Evolutionary conservation across 2,797 vertebrate species (phyloP).

Genomic region (Neosilurus hyrtlii): DNA sequence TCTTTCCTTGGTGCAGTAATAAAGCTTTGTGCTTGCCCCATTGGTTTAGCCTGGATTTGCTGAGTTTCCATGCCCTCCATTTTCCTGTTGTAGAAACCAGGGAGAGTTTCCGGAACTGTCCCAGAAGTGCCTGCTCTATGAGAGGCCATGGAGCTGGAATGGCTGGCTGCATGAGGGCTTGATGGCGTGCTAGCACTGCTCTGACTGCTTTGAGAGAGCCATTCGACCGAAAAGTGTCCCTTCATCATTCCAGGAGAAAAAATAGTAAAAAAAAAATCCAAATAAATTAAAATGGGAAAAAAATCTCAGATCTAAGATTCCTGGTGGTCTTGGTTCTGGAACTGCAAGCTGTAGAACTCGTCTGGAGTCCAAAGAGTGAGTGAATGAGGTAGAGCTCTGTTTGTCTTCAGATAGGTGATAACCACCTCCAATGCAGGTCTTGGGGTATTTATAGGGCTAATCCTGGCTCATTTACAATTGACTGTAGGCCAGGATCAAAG

Average conservation of each 20-base stretch:
- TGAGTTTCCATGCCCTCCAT: constrained; percentile 30
- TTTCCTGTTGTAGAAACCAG: constrained; percentile 72
- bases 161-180: background rate
- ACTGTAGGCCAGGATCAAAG: constrained; percentile 73
- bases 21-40: background rate
- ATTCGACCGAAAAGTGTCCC: constrained; percentile 75
- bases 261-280: constrained; percentile 14
- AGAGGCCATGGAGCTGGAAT: background rate
- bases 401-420: constrained; percentile 48
- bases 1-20: constrained; percentile 12
- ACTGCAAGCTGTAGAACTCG: constrained; percentile 2
- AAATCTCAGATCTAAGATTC: constrained; percentile 7
- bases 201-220: constrained; percentile 79
- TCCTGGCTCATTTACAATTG: constrained; percentile 63
- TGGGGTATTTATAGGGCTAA: constrained; percentile 68
- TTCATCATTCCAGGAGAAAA: constrained; percentile 62
- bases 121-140: constrained; percentile 60
- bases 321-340: constrained; percentile 8
- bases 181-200: constrained; percentile 7
- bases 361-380: constrained; percentile 17
- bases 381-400: constrained; percentile 32
- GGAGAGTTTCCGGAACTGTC: constrained; percentile 71
- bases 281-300: background rate
- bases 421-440: constrained; percentile 42
- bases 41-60: constrained; percentile 7